Evolutionary conservation across 2,888 invertebrate genomes (phyloP).

Genomic region (Lepidochrysops patricia): DNA sequence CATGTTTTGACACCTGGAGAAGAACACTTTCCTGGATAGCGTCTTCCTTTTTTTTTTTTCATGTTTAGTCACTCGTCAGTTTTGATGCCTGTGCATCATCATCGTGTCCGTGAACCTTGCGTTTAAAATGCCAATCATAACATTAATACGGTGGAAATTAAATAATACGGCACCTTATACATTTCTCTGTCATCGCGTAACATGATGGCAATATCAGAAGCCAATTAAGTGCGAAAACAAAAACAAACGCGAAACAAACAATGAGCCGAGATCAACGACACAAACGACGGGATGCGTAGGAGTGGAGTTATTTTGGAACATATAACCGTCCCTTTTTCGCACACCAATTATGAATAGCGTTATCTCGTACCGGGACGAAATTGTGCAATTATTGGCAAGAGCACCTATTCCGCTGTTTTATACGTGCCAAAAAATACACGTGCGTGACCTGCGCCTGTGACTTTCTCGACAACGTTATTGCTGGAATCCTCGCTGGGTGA

Average conservation of each 20-base stretch:
- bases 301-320: conserved; percentile 61
- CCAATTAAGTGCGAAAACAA: conserved; percentile 21
- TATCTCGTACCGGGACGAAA: conserved; percentile 32
- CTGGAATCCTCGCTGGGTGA: not conserved
- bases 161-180: not conserved
- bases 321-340: conserved; percentile 33
- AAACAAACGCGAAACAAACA: conserved; percentile 44
- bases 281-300: conserved; percentile 53
- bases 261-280: conserved; percentile 66
- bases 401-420: conserved; percentile 41
- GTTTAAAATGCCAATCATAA: not conserved
- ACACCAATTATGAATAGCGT: conserved; percentile 24
- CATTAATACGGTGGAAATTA: not conserved
- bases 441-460: conserved; percentile 26
- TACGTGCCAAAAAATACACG: conserved; percentile 61
- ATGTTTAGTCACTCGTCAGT: too few species aligned
- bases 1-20: too few species aligned
- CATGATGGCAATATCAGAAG: conserved; percentile 10
- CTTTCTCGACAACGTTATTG: conserved; percentile 1
- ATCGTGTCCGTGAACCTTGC: not conserved
- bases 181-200: not conserved
- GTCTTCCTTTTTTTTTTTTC: too few species aligned
- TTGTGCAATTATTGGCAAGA: conserved; percentile 69
- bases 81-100: too few species aligned
- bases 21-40: too few species aligned